A percentile compares a stretch with the other conserved stretches of the same genome.
Conservation (phyloP, 2,797 vertebrate genomes). For the Lacerta agilis region DNA sequence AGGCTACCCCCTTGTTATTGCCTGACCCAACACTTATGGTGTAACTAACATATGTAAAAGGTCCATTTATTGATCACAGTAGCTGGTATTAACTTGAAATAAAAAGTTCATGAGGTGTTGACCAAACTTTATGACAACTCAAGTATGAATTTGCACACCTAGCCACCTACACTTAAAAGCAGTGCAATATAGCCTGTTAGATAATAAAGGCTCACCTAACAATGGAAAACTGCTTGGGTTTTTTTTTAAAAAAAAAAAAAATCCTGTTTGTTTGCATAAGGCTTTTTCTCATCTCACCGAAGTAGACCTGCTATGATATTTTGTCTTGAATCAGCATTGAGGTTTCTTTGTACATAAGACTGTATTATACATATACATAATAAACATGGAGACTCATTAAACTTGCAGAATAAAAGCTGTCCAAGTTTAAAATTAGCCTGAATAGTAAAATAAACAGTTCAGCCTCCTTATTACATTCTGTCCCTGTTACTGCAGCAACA, state of each 20-base stretch:
- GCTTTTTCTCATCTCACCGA: conserved; percentile 66
- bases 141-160: conserved; percentile 66
- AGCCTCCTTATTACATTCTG: conserved; percentile 17
- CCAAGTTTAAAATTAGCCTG: conserved; percentile 29
- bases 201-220: conserved; percentile 64
- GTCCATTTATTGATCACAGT: conserved; percentile 72
- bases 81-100: conserved; percentile 74
- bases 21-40: conserved; percentile 72
- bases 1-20: conserved; percentile 5
- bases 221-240: conserved; percentile 63
- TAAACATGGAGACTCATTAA: conserved; percentile 22
- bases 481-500: conserved; percentile 12
- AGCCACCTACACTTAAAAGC: conserved; percentile 53
- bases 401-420: conserved; percentile 40
- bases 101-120: conserved; percentile 76
- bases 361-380: conserved; percentile 42
- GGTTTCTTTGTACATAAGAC: conserved; percentile 37
- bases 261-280: conserved; percentile 64
- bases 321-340: neutral
- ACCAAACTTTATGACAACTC: conserved; percentile 64
- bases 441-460: conserved; percentile 38
- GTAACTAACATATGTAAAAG: conserved; percentile 71
- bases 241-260: conserved; percentile 57
- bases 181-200: conserved; percentile 42
- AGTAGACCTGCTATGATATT: conserved; percentile 58